Percentiles rank a stretch among this genome's conserved stretches.
phyloP scores from a whole-genome alignment of 2,113 vertebrate genomes.

The Oxygymnocypris stewartii region DNA sequence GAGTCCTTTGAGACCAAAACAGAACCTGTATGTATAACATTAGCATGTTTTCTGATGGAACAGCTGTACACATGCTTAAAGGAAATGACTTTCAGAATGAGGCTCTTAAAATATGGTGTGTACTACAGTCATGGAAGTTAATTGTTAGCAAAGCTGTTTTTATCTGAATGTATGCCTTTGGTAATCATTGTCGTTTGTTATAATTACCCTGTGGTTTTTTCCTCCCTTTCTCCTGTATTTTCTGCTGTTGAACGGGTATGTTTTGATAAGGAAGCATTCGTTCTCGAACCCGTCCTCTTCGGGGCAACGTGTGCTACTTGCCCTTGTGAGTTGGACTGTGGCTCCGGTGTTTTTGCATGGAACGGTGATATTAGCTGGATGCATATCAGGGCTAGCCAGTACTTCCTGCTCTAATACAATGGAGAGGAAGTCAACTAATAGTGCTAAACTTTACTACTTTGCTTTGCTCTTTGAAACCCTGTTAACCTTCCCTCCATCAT shows the following conservation, averaged over 20 bases:
- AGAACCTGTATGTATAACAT: neutral
- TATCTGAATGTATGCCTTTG: constrained; percentile 10
- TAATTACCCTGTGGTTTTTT: constrained; percentile 48
- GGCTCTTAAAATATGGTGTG: constrained; percentile 15
- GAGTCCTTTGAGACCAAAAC: neutral
- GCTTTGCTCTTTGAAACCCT: constrained; percentile 51
- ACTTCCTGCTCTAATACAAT: constrained; percentile 73
- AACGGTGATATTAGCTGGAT: constrained; percentile 64
- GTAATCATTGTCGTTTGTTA: constrained; percentile 10
- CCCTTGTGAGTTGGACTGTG: constrained; percentile 52
- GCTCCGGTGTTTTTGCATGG: constrained; percentile 56
- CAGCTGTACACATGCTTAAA: constrained; percentile 23
- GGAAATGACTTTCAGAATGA: constrained; percentile 33
- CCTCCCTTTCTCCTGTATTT: constrained; percentile 69
- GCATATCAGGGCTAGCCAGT: constrained; percentile 75
- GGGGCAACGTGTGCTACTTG: constrained; percentile 43
- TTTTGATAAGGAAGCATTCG: constrained; percentile 72
- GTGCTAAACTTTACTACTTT: constrained; percentile 54
- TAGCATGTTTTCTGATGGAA: constrained; percentile 28
- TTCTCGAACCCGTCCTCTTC: constrained; percentile 65
- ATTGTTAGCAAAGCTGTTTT: constrained; percentile 28
- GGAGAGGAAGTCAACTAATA: constrained; percentile 76
- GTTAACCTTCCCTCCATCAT: constrained; percentile 36
- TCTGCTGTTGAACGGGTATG: constrained; percentile 57
- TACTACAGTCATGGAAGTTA: neutral